Evolutionary conservation across 2,888 invertebrate genomes (phyloP), one percentile per base, ranked within the genome.

Genomic region (Sceliomorpha sp.): DNA sequence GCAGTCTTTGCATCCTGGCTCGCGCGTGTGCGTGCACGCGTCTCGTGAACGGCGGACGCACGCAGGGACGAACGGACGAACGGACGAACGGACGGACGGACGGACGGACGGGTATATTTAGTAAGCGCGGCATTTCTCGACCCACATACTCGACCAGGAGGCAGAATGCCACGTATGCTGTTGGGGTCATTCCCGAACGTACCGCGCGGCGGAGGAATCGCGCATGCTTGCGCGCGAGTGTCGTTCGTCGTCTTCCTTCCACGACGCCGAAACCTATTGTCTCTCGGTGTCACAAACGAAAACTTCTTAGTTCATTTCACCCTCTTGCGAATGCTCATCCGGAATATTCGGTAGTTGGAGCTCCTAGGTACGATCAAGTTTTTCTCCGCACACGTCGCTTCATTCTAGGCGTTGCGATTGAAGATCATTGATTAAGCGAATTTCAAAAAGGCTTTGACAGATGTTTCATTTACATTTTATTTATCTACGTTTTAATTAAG

Each of bases 61-160:
- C 58, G 59, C 47, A 29, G 26, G 55, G 58, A 58, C 47, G 37
- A 44, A 40, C 47, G 44, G 48, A 40, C 24, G 42, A 24, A 48
- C 47, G 59, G 70, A 70, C 48, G 48, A 60, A 60, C 58, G 59
- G 53, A 29, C 29, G 55, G 58, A 58, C 47, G 37, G 42, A 40
- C 47, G 44, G 48, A 40, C 24, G 42, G 29, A 48, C 47, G 59
- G 70, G 44, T 80, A 85, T 83, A 85, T 85, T 85, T 85, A 85
- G 84, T 80, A 72, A 75, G 76, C 72, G 68, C 78, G 79, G 80
- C 78, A 84, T 85, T 85, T 83, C 83, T 81, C 85, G 84, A 85
- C 85, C 85, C 82, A 85, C 83, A 85, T 85, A 85, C 81, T 74
- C 81, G n/a, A 76, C 76, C 73, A 77, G 77, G 71, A 83, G 77